Percentiles rank a stretch among this genome's conserved stretches.
Conservation (phyloP, 1,140 invertebrate genomes). For the Drosophila baimaii region DNA sequence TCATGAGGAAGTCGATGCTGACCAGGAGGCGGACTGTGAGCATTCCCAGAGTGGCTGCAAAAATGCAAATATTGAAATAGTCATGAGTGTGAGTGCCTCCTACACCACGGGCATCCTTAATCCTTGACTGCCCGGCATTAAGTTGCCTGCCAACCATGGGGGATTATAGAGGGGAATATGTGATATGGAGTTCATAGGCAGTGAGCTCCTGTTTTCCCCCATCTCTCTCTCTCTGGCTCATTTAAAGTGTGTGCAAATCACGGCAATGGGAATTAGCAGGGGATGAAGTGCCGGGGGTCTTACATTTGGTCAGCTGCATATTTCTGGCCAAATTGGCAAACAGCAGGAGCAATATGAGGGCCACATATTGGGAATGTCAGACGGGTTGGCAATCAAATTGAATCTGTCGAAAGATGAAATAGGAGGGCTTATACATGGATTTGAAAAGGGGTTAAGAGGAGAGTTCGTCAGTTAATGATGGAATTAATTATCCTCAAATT, state of each 20-base stretch:
- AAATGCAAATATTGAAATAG: conserved; percentile 53
- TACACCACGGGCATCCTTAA: conserved; percentile 21
- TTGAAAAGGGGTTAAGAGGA: too few species aligned
- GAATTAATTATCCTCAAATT: neutral
- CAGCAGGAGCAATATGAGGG: conserved; percentile 5
- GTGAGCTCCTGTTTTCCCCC: too few species aligned
- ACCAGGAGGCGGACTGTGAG: too few species aligned
- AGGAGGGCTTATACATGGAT: neutral
- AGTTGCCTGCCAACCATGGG: conserved; percentile 18
- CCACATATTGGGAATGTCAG: conserved; percentile 16
- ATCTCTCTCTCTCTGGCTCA: conserved; percentile 26
- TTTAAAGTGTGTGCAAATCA: conserved; percentile 56
- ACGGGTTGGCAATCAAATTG: conserved; percentile 15
- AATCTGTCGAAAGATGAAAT: neutral
- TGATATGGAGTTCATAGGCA: too few species aligned
- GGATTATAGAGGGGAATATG: conserved; percentile 7
- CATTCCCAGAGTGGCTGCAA: conserved; percentile 9
- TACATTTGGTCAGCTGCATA: conserved; percentile 32
- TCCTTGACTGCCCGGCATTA: conserved; percentile 40
- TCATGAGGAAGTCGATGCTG: conserved; percentile 5
- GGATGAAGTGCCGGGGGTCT: conserved; percentile 7
- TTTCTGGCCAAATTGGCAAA: conserved; percentile 41
- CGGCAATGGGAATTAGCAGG: conserved; percentile 16
- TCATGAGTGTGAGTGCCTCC: conserved; percentile 24
- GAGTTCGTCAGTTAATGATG: too few species aligned